Base-by-base conservation (phyloP, 1,140 invertebrate genomes). In the Drosophila triauraria region DNA sequence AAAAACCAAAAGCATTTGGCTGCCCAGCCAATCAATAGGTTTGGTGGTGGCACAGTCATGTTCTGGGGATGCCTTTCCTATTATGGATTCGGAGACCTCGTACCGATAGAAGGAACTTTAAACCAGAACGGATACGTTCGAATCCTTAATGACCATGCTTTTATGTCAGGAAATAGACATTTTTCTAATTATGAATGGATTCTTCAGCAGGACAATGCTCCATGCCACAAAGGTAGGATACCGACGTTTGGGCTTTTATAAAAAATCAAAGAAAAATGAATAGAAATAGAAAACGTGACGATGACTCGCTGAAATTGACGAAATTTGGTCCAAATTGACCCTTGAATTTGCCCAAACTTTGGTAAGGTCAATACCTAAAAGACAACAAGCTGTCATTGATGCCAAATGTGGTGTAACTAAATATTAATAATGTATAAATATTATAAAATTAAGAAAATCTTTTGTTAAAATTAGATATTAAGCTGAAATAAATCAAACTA, bases 161-260 rank as follows among this genome's bases (percentile, higher is more conserved):
- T 48, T 38, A 25, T 35, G n/a, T 17, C 58, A 47, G 58, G 20
- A 48, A 38, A 48, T 38, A 47, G 15, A 59, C 56, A 20, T 47
- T 47, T 47, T 47, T 20, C 20, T 23, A 47, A 10, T 6, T 13
- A 12, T 23, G 20, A 23, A 3, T 47, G 20, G 20, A 47, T 10
- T 44, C 9, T 44, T 42, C 15, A 42, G 15, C 40, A 42, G 2
- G 40, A 42, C 40, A n/a, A n/a, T 56, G 50, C 62, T 46, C 43
- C 62, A 47, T 64, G 50, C 62, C 42, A 64, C 42, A 67, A 67
- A 25, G 44, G 54, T 27, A 20, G 51, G 42, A 43, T 44, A 64
- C 43, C 62, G 20, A 64, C 25, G 27, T n/a, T 32, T 35, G 13
- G 38, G 61, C 50, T 46, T 54, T 35, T 54, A 20, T 64, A 43